Percentiles rank a stretch among this genome's conserved stretches.
phyloP scores from a whole-genome alignment of 2,888 invertebrate genomes.

The Norana najaformis region DNA sequence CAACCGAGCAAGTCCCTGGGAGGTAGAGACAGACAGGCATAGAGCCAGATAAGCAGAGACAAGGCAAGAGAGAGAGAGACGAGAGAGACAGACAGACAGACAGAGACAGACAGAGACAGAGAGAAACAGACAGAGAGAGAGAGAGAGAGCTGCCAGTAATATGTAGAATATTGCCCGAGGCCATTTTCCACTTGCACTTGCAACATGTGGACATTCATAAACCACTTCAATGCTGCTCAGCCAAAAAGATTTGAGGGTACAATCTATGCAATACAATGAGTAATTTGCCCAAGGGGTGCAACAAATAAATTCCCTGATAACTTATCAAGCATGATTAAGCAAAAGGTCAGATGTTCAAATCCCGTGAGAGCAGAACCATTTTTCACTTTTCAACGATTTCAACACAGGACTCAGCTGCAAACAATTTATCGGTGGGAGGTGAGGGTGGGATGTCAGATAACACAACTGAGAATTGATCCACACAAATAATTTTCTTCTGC shows the following conservation, averaged over 20 bases:
- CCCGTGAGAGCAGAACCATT: not conserved
- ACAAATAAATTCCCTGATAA: not conserved
- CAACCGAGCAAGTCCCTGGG: not conserved
- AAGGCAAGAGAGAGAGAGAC: not conserved
- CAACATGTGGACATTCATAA: not conserved
- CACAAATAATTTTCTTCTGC: not conserved
- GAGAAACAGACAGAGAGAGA: not conserved
- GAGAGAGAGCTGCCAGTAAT: not conserved
- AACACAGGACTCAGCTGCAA: constrained; percentile 5
- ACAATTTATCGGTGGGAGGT: not conserved
- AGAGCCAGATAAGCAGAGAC: not conserved
- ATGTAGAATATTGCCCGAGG: constrained; percentile 13
- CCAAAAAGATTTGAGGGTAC: not conserved
- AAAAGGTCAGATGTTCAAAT: not conserved
- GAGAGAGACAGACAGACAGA: not conserved
- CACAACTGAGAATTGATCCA: not conserved
- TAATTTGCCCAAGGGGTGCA: not conserved
- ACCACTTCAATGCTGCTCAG: not conserved
- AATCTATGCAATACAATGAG: constrained; percentile 13
- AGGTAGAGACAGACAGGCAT: not conserved
- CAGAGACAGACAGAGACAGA: not conserved
- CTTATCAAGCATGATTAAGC: not conserved
- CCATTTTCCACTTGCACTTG: not conserved
- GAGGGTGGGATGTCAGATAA: not conserved
- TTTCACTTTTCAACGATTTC: not conserved